phyloP scores from a whole-genome alignment of 2,113 vertebrate species.

The Seriola dumerili region DNA sequence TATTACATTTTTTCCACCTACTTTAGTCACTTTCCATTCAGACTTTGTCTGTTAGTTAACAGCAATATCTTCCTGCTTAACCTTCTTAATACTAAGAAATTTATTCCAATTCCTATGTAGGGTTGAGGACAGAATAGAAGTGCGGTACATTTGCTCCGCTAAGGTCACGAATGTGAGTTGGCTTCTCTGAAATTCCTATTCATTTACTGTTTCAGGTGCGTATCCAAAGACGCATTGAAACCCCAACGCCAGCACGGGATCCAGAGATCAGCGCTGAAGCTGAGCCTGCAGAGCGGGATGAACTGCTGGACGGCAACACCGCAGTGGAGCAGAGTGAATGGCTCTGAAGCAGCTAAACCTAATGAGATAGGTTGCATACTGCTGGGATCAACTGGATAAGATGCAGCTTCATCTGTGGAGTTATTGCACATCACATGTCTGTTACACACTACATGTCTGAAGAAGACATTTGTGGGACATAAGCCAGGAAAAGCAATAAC shows the following conservation, averaged over 20 bases:
- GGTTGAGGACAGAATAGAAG: not conserved
- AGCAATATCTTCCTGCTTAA: not conserved
- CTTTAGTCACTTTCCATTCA: not conserved
- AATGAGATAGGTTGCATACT: constrained; percentile 4
- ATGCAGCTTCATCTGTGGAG: not conserved
- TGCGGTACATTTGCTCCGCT: not conserved
- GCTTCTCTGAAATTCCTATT: not conserved
- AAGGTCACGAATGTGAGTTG: not conserved
- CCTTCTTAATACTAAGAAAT: not conserved
- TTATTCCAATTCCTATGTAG: not conserved
- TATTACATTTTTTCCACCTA: too few species aligned
- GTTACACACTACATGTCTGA: constrained; percentile 31
- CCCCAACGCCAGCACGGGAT: not conserved
- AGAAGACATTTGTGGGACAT: constrained; percentile 6
- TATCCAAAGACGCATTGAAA: constrained; percentile 30
- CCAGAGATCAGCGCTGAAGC: not conserved
- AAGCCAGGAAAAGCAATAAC: not conserved
- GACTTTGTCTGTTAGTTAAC: not conserved
- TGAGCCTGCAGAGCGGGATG: constrained; percentile 69
- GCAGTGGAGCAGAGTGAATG: constrained; percentile 56
- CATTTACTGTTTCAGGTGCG: constrained; percentile 60
- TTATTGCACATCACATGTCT: not conserved
- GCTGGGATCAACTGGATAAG: not conserved
- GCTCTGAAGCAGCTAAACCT: constrained; percentile 61
- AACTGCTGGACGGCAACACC: constrained; percentile 62